Evolutionary conservation across 1,140 invertebrate species (phyloP).

Genomic region (Drosophila subpulchrella): DNA sequence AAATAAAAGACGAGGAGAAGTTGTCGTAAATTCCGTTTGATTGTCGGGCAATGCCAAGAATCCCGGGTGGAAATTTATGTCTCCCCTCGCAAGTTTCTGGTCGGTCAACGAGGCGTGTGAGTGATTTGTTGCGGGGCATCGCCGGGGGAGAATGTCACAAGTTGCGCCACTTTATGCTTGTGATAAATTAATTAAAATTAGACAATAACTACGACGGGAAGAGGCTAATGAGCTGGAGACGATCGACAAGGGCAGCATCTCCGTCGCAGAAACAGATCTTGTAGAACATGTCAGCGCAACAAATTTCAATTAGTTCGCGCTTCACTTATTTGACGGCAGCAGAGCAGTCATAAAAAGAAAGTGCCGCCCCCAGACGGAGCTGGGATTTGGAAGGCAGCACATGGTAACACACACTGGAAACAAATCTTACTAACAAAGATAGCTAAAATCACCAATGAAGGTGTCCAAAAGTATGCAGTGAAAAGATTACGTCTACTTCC

Average conservation of each 20-base stretch:
- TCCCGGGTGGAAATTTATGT: constrained; percentile 73
- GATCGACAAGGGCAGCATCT: constrained; percentile 60
- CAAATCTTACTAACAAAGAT: not conserved
- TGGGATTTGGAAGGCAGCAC: constrained; percentile 30
- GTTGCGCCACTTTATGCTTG: constrained; percentile 78
- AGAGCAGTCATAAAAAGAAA: constrained; percentile 72
- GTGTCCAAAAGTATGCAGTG: not conserved
- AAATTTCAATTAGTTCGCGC: constrained; percentile 84
- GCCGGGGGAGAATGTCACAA: constrained; percentile 24
- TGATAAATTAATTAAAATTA: constrained; percentile 84
- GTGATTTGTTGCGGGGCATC: constrained; percentile 63
- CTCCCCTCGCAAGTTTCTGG: constrained; percentile 7
- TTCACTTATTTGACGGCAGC: constrained; percentile 71
- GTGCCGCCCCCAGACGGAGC: constrained; percentile 52
- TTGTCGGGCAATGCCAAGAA: constrained; percentile 65
- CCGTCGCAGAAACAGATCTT: constrained; percentile 54
- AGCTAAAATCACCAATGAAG: not conserved
- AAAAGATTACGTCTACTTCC: not conserved
- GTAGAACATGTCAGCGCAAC: constrained; percentile 78
- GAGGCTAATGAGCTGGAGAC: constrained; percentile 71
- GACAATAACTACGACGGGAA: constrained; percentile 75
- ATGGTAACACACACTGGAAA: constrained; percentile 10
- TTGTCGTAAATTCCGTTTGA: constrained; percentile 77
- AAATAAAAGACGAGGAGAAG: constrained; percentile 47
- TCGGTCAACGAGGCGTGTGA: constrained; percentile 73